A percentile compares a stretch with the other conserved stretches of the same genome.
These are phyloP conservation scores for Acyrthosiphon pisum DNA, from an alignment of 1,140 invertebrate species.

Conservation along the genomic window DNA sequence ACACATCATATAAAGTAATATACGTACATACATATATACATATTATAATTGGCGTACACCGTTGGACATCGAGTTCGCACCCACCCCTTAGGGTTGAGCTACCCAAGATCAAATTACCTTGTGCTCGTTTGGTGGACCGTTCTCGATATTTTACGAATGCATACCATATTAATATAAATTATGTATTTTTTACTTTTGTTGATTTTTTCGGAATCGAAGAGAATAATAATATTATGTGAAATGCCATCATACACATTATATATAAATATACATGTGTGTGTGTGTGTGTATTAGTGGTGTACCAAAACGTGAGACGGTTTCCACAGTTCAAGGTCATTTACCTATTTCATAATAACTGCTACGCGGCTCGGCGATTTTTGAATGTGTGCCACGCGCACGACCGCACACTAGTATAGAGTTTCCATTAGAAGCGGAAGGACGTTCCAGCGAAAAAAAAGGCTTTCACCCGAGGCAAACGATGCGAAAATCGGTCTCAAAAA, in stretches of 20 bases:
- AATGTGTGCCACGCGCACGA: slow-evolving; percentile 49
- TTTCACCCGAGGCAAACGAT: slow-evolving; percentile 9
- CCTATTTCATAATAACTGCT: slow-evolving; percentile 36
- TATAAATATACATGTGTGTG: not conserved
- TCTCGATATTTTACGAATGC: not conserved
- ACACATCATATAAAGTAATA: too few species aligned
- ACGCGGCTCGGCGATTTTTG: not conserved
- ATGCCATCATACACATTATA: not conserved
- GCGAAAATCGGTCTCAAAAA: not conserved
- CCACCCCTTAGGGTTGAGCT: not conserved
- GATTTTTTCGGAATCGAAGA: not conserved
- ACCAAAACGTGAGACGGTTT: slow-evolving; percentile 5
- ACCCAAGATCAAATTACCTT: not conserved
- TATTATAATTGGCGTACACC: not conserved
- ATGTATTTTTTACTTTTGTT: not conserved
- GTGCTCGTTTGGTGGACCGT: not conserved
- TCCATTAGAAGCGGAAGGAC: slow-evolving; percentile 22
- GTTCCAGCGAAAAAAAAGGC: slow-evolving; percentile 2
- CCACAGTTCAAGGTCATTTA: slow-evolving; percentile 42
- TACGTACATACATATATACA: too few species aligned
- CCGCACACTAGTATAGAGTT: slow-evolving; percentile 13
- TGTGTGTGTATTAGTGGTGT: not conserved
- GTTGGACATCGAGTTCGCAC: not conserved
- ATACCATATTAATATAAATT: not conserved
- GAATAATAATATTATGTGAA: not conserved